phyloP scores from a whole-genome alignment of 2,113 vertebrate genomes.

The Chaetops frenatus region DNA sequence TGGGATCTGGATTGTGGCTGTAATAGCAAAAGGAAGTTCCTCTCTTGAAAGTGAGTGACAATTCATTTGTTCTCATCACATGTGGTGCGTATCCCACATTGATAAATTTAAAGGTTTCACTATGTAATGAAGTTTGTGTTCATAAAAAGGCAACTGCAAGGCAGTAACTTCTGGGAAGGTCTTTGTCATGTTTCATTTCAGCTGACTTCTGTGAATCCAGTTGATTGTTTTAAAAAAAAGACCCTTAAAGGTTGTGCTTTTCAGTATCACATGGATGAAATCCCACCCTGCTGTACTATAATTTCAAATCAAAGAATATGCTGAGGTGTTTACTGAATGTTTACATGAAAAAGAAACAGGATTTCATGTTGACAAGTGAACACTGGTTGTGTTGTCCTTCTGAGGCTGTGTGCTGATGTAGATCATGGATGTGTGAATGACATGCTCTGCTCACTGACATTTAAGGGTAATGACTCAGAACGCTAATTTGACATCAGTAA shows the following conservation, averaged over 20 bases:
- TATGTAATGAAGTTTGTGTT: background rate
- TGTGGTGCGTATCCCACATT: background rate
- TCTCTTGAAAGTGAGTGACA: background rate
- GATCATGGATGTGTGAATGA: background rate
- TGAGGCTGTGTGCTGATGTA: background rate
- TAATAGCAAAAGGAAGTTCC: background rate
- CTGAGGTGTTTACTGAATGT: background rate
- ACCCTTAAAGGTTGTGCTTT: background rate
- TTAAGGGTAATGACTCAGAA: background rate
- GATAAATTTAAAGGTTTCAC: background rate
- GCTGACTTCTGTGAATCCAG: background rate
- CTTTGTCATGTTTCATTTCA: background rate
- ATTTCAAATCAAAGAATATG: background rate
- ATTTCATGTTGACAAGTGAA: background rate
- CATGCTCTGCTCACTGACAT: background rate
- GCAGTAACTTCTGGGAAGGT: background rate
- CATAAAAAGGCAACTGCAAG: background rate
- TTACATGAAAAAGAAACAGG: background rate
- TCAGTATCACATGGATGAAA: background rate
- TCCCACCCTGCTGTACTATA: background rate
- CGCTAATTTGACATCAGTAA: slow-evolving; percentile 10
- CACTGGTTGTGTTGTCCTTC: background rate
- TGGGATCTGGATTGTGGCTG: background rate
- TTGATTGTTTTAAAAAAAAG: background rate
- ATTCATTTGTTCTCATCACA: background rate